These are phyloP conservation scores for Rosalia funebris DNA, from an alignment of 2,888 invertebrate genomes.

Conservation along the genomic window DNA sequence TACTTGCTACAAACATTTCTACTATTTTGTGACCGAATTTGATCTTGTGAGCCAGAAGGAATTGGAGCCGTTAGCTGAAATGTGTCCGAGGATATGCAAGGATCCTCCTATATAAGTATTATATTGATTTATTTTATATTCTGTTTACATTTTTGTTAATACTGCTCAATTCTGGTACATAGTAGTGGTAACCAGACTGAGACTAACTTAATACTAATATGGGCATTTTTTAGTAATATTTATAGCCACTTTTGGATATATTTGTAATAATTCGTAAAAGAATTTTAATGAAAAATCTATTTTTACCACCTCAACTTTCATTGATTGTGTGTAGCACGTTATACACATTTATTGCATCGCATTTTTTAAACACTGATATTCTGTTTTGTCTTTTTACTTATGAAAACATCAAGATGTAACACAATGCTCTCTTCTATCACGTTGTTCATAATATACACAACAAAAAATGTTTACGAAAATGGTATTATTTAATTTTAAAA, in stretches of 20 bases:
- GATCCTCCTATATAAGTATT: conserved; percentile 56
- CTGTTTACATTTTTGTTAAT: conserved; percentile 10
- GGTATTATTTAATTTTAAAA: too few relatives aligned
- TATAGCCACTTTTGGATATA: neutral
- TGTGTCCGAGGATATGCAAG: conserved; percentile 79
- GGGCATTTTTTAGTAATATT: conserved; percentile 11
- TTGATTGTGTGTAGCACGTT: too few relatives aligned
- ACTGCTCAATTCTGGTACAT: conserved; percentile 5
- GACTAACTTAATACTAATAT: conserved; percentile 14
- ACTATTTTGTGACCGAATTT: conserved; percentile 90
- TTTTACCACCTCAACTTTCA: too few relatives aligned
- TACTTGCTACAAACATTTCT: conserved; percentile 94
- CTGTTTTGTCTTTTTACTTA: too few relatives aligned
- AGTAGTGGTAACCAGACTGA: conserved; percentile 3
- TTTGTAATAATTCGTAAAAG: conserved; percentile 11
- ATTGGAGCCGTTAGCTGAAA: conserved; percentile 83
- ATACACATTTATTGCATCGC: too few relatives aligned
- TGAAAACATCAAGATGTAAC: too few relatives aligned
- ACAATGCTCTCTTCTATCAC: too few relatives aligned
- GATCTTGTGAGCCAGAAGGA: conserved; percentile 84
- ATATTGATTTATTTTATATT: neutral
- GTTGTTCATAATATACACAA: too few relatives aligned
- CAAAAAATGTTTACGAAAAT: too few relatives aligned
- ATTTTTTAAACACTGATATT: too few relatives aligned
- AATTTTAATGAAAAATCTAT: too few relatives aligned